Base-by-base conservation (phyloP, 1,140 invertebrate species). In the Gonatopus flavifemur region DNA sequence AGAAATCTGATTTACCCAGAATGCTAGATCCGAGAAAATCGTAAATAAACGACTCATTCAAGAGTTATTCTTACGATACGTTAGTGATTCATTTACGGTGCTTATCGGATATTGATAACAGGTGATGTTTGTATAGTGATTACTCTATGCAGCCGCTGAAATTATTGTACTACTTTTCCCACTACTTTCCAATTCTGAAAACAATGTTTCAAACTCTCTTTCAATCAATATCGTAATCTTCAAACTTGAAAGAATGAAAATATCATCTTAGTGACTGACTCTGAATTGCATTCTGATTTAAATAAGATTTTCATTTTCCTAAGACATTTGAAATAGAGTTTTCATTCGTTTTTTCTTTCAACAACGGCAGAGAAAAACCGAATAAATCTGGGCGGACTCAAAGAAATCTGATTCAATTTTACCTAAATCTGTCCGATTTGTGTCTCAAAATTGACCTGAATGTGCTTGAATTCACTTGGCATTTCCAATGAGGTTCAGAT, bases 41-140 rank as follows among this genome's bases (percentile, higher is more conserved):
- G 13, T 25, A 47, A 47, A n/a, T 21, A 28, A 9, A 20, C 22
- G 18, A 52, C 19, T 62, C 56, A 64, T 62, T 64, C 41, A 64
- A 51, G 30, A 44, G 33, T 37, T 16, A 52, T 64, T 60, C 48
- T 37, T 45, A 52, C 45, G 16, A 21, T 35, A 25, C 35, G 32
- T 21, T 25, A n/a, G 45, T 69, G 66, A 69, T 59, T 69, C 66
- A 69, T 39, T 38, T 39, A n/a, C 13, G 12, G 43, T 49, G 22
- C 45, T 63, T 62, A 62, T 62, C 59, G 25, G 22, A 2, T 16
- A 0, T 48, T 37, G 60, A 63, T 63, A 63, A 62, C 38, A 15
- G 37, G 52, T 21, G 52, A 22, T 64, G 47, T 64, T 65, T 69
- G 56, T 45, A 35, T 33, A 62, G 24, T 35, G 49, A 67, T n/a